Base-by-base conservation (phyloP, 2,797 vertebrate genomes). In the Austrolebias charrua region DNA sequence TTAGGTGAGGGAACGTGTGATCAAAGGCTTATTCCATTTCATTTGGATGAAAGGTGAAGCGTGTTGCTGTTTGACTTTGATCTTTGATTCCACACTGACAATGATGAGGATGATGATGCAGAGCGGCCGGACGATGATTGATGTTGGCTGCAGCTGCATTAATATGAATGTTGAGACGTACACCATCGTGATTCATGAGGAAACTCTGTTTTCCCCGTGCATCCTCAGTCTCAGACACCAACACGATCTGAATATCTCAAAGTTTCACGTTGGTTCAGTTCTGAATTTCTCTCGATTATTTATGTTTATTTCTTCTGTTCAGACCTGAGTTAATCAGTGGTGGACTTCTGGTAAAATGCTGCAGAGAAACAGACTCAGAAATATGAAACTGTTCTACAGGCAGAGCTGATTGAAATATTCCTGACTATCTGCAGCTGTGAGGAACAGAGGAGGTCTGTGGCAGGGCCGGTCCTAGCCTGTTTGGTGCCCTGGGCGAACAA, bases 21-120 rank as follows among this genome's bases (percentile, higher is more conserved):
- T 84, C 73, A 82, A 78, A 86, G 75, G 54, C 53, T 52, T 48
- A 66, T 72, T 76, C 60, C 59, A 76, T 68, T 16, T 29, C 58
- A 57, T 78, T 75, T 76, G 54, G 61, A 57, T 79, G 60, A 80
- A 78, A 79, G 51, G 52, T 52, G 42, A 65, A 49, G 3, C 12
- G 0, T n/a, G 18, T 48, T 76, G 57, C 40, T 53, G 75, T 66
- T 47, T 8, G 44, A 8, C 81, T 86, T 81, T 82, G 79, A 86
- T 86, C 75, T 71, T 1, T 1, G 52, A 0, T 16, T 70, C 45
- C 56, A 42, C 19, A 7, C 45, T 12, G 66, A 55, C 31, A 63
- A 40, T 11, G 68, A 53, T 13, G 70, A 71, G 5, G 68, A 55
- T 20, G 60, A 40, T 14, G 71, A 50, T 15, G 71, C 69, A 12